Base-by-base conservation (phyloP, 2,797 vertebrate genomes). In the Euthynnus affinis region DNA sequence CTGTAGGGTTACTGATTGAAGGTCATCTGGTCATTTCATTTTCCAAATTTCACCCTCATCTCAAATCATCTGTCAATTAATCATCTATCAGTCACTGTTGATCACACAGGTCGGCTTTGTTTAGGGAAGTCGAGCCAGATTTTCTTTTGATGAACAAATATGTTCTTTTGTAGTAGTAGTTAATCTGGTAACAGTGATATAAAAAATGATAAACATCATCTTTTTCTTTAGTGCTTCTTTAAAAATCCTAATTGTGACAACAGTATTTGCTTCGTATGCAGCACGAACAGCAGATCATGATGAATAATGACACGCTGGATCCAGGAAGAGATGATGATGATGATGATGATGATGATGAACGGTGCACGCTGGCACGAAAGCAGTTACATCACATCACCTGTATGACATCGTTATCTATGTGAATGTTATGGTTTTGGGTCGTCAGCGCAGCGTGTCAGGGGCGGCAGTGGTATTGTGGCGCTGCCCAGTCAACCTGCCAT, bases 401-500 rank as follows among this genome's bases (percentile, higher is more conserved):
- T 63, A 14, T 23, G 17, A 22, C 67, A 56, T 60, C 25, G 13
- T 23, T n/a, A 5, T 29, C n/a, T 17, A 1, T 25, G 53, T 60
- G 14, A 61, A 51, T 5, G 20, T 4, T 49, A 22, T 42, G 59
- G 34, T 77, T 65, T 65, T 61, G 73, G 75, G 61, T 42, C 53
- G 42, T 13, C 56, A 25, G 57, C 7, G 52, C 52, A 6, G 32
- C 44, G 32, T 34, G 42, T 9, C 1, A 3, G 4, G 5, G n/a
- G 13, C 44, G 12, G 55, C 12, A 6, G 23, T 29, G 65, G 46
- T 68, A 69, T 60, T 69, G 51, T 67, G 64, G 27, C 18, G 10
- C 49, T 51, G 71, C 22, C 68, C 34, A 48, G 76, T 81, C 76
- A 68, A 58, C 48, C 78, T 78, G 80, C 40, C 70, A 55, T 44